phyloP scores from a whole-genome alignment of 2,113 vertebrate species.

The Oreochromis niloticus region DNA sequence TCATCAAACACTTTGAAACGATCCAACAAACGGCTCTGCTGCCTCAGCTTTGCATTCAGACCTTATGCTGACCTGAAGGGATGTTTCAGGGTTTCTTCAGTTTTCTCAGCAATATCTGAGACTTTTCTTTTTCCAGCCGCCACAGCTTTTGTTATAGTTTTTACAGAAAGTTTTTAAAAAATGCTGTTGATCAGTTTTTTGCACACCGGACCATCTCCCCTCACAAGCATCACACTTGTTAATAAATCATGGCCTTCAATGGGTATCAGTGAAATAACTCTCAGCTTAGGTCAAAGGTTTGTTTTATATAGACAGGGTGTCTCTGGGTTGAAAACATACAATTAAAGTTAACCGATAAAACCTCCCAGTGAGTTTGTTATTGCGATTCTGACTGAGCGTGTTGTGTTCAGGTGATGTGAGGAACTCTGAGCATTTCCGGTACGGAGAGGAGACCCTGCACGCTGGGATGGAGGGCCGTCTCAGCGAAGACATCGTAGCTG shows the following conservation, averaged over 20 bases:
- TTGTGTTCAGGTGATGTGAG: slow-evolving; percentile 62
- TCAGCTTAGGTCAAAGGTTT: neutral
- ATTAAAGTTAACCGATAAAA: neutral
- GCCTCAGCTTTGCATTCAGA: neutral
- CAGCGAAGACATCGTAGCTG: slow-evolving; percentile 71
- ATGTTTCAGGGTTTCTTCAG: neutral
- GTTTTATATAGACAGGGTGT: neutral
- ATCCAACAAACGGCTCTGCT: fast-evolving
- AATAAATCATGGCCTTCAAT: neutral
- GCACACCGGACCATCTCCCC: neutral
- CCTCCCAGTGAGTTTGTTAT: neutral
- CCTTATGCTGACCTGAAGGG: neutral
- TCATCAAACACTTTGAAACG: neutral
- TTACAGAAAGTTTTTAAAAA: neutral
- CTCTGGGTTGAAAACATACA: neutral
- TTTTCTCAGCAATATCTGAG: neutral
- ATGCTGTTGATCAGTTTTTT: neutral
- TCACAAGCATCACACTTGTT: neutral
- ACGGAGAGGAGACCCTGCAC: slow-evolving; percentile 49
- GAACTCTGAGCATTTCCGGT: slow-evolving; percentile 69
- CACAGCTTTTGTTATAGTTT: neutral
- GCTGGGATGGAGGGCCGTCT: slow-evolving; percentile 76
- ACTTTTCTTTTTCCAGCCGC: neutral
- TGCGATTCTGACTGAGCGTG: neutral
- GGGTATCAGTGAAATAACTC: neutral